Evolutionary conservation across 1,140 invertebrate genomes (phyloP), one percentile per base, ranked within the genome.

Genomic region (Colletes latitarsis): DNA sequence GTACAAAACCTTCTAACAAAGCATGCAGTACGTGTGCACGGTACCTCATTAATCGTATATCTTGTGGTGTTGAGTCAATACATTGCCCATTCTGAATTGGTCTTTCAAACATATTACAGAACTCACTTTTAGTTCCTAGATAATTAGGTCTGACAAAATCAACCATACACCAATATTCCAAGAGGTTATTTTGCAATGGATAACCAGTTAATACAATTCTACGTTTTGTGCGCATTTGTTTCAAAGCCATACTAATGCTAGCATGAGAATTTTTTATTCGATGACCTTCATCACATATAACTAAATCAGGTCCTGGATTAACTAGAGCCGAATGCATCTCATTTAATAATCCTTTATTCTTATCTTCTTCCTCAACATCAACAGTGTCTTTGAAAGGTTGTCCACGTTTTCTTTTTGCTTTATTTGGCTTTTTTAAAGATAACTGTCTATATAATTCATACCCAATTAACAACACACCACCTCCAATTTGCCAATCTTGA

Each of bases 131-230:
- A 9, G 97, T 97, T 63, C 98, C 98, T 21, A 97, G 94, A 94
- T 97, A 98, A 93, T 98, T 98, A 0, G 98, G 98, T 62, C 98
- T 94, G 0, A 99, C 98, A 90, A 99, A 99, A 87, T 99, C 98
- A 4, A 99, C 98, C 98, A 98, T 98, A 89, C 98, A 98, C 97
- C 98, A 99, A 91, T 99, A 99, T 92, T 99, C 98, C 41, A 98
- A 92, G 2, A 99, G 92, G 94, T 99, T 99, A 92, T 99, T 99
- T 93, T 99, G 98, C n/a, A 99, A 91, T 0, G 98, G 98, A 95
- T 99, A 99, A 19, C 98, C 98, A 10, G 98, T 99, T 6, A 99
- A 93, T 2, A 99, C 98, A 30, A 99, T 95, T 70, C 98, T 94
- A 41, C 98, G 94, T 89, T 97, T 98, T 2, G 98, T 99, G 78